Evolutionary conservation across 2,113 vertebrate genomes (phyloP).

Genomic region (Hydropotes inermis): DNA sequence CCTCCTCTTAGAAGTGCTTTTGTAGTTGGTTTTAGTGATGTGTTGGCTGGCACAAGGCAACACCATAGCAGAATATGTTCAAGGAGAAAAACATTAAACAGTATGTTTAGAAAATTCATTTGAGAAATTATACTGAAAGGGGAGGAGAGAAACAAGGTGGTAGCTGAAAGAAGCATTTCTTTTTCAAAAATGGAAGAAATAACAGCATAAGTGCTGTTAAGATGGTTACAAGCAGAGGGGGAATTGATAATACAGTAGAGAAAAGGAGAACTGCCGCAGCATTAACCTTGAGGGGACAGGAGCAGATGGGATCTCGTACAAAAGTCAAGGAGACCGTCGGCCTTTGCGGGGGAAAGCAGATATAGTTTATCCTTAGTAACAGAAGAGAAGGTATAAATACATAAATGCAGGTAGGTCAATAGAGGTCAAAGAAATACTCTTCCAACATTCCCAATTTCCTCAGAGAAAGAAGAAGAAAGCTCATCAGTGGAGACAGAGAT

Average conservation of each 20-base stretch:
- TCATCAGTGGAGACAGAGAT: neutral
- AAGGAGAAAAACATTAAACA: neutral
- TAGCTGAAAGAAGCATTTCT: neutral
- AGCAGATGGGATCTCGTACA: neutral
- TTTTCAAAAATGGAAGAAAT: neutral
- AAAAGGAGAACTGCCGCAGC: neutral
- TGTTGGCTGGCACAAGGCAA: neutral
- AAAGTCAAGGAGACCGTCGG: neutral
- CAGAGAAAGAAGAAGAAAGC: neutral
- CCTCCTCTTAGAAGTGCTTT: neutral
- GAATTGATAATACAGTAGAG: neutral
- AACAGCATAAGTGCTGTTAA: neutral
- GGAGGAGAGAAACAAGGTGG: neutral
- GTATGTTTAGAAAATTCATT: neutral
- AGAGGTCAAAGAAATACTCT: conserved; percentile 3
- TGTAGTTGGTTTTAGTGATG: neutral
- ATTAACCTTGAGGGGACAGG: neutral
- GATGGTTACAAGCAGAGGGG: neutral
- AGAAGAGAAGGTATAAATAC: neutral
- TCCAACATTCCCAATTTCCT: neutral
- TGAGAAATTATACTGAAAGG: conserved; percentile 3
- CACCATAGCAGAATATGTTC: neutral
- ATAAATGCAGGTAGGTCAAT: neutral
- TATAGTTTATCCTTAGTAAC: neutral
- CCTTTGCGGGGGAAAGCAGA: neutral